Evolutionary conservation across 2,797 vertebrate genomes (phyloP).

Genomic region (Aulostomus chinensis): DNA sequence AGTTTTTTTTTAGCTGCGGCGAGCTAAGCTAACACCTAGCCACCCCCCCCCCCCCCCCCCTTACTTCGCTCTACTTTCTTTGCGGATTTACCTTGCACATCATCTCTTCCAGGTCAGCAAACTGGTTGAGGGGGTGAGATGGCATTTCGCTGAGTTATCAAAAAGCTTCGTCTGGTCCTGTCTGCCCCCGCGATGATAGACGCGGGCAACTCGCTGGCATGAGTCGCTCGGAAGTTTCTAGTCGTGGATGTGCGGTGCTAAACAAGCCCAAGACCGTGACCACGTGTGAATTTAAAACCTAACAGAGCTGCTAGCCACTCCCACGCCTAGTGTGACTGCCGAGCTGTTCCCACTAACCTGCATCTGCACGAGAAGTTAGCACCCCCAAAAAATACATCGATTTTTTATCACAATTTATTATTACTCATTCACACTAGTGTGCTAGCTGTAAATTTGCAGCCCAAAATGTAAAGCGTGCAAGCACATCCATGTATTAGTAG

Average conservation of each 20-base stretch:
- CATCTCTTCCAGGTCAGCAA: conserved; percentile 65
- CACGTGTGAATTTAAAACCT: conserved; percentile 76
- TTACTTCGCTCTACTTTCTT: conserved; percentile 34
- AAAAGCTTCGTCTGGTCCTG: conserved; percentile 28
- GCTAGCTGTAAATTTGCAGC: no score
- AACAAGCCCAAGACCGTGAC: conserved; percentile 52
- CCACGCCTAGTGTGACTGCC: conserved; percentile 36
- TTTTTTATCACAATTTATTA: no score
- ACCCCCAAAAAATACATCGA: no score
- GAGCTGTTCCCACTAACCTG: no score
- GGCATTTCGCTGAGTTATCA: conserved; percentile 51
- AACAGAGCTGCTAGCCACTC: conserved; percentile 52
- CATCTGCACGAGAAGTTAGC: no score
- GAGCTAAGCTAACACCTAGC: background rate
- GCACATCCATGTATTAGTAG: no score
- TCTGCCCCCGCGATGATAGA: conserved; percentile 44
- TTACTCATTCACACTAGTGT: no score
- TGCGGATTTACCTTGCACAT: conserved; percentile 68
- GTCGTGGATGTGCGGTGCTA: conserved; percentile 29
- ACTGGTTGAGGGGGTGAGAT: conserved; percentile 61
- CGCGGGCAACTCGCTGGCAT: conserved; percentile 46
- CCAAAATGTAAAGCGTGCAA: no score
- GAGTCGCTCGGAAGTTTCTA: conserved; percentile 60
- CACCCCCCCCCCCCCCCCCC: background rate
- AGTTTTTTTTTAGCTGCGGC: background rate